These are phyloP conservation scores for Biston stratarius DNA, from an alignment of 2,888 invertebrate species.

Conservation along the genomic window DNA sequence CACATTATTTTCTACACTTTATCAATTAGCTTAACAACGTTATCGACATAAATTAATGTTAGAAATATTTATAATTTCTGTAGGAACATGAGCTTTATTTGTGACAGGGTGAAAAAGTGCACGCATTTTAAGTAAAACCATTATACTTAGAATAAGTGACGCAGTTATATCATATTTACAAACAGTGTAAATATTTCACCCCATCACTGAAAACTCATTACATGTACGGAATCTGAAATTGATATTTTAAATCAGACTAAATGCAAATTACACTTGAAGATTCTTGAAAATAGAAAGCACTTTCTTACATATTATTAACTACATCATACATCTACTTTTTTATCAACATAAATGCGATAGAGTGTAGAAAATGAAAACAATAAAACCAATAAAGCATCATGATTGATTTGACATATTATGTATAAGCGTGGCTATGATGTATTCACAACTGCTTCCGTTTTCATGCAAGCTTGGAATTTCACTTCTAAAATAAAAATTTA, in stretches of 20 bases:
- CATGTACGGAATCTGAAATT: constrained; percentile 38
- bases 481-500: not conserved
- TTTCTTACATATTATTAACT: constrained; percentile 41
- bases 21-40: constrained; percentile 59
- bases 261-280: constrained; percentile 46
- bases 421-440: not conserved
- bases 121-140: constrained; percentile 9
- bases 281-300: constrained; percentile 45
- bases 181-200: constrained; percentile 51
- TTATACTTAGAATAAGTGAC: constrained; percentile 7
- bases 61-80: constrained; percentile 61
- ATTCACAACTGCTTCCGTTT: not conserved
- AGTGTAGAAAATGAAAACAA: constrained; percentile 82
- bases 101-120: constrained; percentile 55
- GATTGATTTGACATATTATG: constrained; percentile 2
- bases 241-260: constrained; percentile 36
- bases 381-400: constrained; percentile 80
- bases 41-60: constrained; percentile 36
- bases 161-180: constrained; percentile 9
- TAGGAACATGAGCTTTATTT: constrained; percentile 75
- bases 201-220: constrained; percentile 53
- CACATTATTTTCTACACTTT: constrained; percentile 85
- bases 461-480: not conserved
- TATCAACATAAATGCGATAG: constrained; percentile 68
- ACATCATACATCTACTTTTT: constrained; percentile 46